Percentiles rank a stretch among this genome's conserved stretches.
Conservation (phyloP, 2,113 vertebrate genomes). For the Melanotaenia duboulayi region DNA sequence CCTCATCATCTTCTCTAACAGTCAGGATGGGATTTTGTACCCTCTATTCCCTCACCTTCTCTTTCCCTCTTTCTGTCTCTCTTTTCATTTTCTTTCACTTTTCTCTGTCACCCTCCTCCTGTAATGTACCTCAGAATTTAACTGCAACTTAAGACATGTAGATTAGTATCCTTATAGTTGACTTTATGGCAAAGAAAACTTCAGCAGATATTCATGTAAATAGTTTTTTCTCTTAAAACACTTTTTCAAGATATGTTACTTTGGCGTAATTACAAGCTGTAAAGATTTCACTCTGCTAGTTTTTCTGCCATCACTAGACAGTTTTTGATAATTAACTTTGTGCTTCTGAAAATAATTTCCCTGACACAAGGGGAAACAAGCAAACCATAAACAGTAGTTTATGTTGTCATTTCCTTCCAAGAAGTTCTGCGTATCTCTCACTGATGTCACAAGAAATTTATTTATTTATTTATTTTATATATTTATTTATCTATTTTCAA, state of each 20-base stretch:
- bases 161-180: conserved; percentile 19
- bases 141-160: conserved; percentile 38
- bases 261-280: conserved; percentile 33
- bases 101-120: conserved; percentile 54
- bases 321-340: conserved; percentile 67
- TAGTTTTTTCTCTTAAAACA: not conserved
- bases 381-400: conserved; percentile 74
- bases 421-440: conserved; percentile 1
- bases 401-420: conserved; percentile 65
- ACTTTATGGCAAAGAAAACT: conserved; percentile 28
- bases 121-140: conserved; percentile 53
- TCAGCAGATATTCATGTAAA: conserved; percentile 13
- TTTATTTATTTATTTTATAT: conserved; percentile 56
- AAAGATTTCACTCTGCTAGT: conserved; percentile 19
- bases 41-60: conserved; percentile 87
- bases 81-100: conserved; percentile 68
- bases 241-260: not conserved
- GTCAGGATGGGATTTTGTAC: conserved; percentile 93
- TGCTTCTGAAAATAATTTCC: conserved; percentile 69
- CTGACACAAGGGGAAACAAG: conserved; percentile 58
- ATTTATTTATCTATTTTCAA: conserved; percentile 60
- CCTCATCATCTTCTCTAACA: conserved; percentile 94
- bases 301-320: conserved; percentile 55
- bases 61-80: conserved; percentile 70
- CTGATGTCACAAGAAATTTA: conserved; percentile 58